These are phyloP conservation scores for Epizoanthus ramosus DNA, from an alignment of 92 coral and sea anemone species.

Conservation along the genomic window DNA sequence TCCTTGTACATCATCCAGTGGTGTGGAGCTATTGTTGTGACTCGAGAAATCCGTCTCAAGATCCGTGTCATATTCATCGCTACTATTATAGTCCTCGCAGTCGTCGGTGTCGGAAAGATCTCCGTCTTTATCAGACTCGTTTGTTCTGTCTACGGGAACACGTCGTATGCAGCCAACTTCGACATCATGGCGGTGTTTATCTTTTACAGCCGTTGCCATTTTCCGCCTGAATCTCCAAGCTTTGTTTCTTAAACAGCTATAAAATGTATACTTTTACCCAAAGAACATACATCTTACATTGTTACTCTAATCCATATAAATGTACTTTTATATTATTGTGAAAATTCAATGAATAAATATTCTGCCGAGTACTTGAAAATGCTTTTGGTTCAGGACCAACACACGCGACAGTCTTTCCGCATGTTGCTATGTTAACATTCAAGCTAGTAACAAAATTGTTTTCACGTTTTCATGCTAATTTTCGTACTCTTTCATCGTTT, in stretches of 20 bases:
- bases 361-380: neutral
- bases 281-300: neutral
- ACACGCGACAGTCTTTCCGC: neutral
- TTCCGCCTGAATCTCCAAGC: neutral
- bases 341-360: neutral
- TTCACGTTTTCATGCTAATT: conserved; percentile 12
- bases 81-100: conserved; percentile 40
- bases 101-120: conserved; percentile 43
- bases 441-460: conserved; percentile 16
- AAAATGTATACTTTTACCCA: neutral
- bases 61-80: conserved; percentile 95
- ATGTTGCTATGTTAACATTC: conserved; percentile 41
- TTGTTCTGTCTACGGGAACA: conserved; percentile 50
- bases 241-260: neutral
- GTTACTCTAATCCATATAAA: neutral
- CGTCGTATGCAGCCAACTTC: conserved; percentile 82
- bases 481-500: neutral
- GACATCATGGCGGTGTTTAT: conserved; percentile 30
- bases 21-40: conserved; percentile 12
- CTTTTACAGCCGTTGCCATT: conserved; percentile 22
- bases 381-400: neutral
- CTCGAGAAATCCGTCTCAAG: conserved; percentile 61
- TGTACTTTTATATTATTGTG: no score
- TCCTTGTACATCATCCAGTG: conserved; percentile 61
- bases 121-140: conserved; percentile 22